phyloP scores from a whole-genome alignment of 1,140 invertebrate species.

The Meteorus sp. region DNA sequence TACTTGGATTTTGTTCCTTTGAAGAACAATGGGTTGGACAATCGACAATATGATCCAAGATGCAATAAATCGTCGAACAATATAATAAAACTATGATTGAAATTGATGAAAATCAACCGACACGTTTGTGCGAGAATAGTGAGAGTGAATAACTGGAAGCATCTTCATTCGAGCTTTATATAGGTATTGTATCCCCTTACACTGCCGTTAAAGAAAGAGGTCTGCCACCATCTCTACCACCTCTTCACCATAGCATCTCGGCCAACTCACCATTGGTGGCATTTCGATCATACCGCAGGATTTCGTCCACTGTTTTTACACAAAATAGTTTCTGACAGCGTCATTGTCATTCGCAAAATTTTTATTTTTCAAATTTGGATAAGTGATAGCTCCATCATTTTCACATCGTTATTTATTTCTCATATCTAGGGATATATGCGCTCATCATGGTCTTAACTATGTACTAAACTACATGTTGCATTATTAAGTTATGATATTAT shows the following conservation, averaged over 20 bases:
- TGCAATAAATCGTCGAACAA: constrained; percentile 5
- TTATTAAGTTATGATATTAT: too few relatives aligned
- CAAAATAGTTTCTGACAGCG: too few relatives aligned
- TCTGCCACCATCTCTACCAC: constrained; percentile 35
- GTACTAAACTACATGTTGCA: too few relatives aligned
- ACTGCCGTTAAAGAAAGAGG: constrained; percentile 46
- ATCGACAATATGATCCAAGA: too few relatives aligned
- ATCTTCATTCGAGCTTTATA: constrained; percentile 62
- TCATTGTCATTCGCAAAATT: too few relatives aligned
- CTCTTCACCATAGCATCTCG: neutral
- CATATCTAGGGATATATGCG: too few relatives aligned
- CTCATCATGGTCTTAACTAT: too few relatives aligned
- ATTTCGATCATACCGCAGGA: neutral
- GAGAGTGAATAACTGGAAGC: constrained; percentile 59
- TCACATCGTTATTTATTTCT: too few relatives aligned
- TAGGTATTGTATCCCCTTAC: constrained; percentile 57
- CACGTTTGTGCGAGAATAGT: constrained; percentile 48
- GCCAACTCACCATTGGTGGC: neutral
- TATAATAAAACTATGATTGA: constrained; percentile 5
- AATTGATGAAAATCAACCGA: constrained; percentile 31
- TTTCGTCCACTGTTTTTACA: too few relatives aligned
- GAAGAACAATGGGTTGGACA: neutral
- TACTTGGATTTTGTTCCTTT: too few relatives aligned
- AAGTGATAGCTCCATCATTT: too few relatives aligned
- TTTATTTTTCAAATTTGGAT: too few relatives aligned